Evolutionary conservation across 2,888 invertebrate species (phyloP), one percentile per base, ranked within the genome.

Genomic region (Pelosia muscerda): DNA sequence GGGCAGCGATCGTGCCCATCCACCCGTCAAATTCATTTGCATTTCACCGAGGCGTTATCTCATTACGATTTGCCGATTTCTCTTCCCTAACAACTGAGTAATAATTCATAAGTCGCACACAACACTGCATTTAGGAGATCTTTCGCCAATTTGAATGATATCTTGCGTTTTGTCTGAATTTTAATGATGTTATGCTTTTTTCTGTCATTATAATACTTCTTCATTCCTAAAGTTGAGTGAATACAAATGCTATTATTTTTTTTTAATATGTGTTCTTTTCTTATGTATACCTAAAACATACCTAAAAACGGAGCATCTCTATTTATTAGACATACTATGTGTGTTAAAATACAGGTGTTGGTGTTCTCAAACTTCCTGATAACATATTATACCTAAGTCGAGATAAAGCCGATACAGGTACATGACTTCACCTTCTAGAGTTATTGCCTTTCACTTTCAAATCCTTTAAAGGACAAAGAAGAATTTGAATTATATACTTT

Each of bases 21-120:
- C 82, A 81, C 79, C 84, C 84, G 81, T 81, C 84, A 86, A 91
- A 91, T 88, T 90, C 88, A 91, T 92, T 92, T 92, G 91, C 92
- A 90, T 92, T 88, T 85, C 86, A 81, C 77, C 81, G 82, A 84
- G 82, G 87, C 88, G 89, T 90, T 89, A 90, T 87, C 90, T 91
- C 85, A 89, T 92, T 92, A 90, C 85, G 83, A 86, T 85, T 87
- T 88, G 81, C 84, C 81, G 86, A 89, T 88, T 89, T 75, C 81
- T 82, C 81, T 77, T 77, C 69, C 76, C 76, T 81, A 76, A 81
- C 78, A 84, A 83, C 78, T 83, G 76, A 74, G 78, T 83, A 85
- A 87, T 84, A 85, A 86, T 86, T 88, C 84, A 87, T 86, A 86
- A 86, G 83, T 83, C 77, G 63, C 73, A 77, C 70, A 76, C 75